Evolutionary conservation across 2,113 vertebrate genomes (phyloP), one percentile per base, ranked within the genome.

Genomic region (Limanda limanda): DNA sequence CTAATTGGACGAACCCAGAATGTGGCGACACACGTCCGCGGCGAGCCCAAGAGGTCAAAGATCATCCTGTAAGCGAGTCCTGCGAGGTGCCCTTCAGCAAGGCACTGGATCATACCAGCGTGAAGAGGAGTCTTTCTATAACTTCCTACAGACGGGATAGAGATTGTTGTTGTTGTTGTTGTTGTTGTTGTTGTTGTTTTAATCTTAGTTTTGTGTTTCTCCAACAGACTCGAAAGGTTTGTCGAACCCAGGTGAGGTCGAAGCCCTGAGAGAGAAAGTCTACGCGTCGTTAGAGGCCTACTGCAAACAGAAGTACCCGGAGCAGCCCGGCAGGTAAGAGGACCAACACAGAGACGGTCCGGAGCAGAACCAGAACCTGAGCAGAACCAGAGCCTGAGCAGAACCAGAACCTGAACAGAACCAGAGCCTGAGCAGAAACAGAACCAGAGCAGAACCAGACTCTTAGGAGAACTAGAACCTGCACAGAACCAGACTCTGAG

Each of bases 301-400:
- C 89, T 99, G 98, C 94, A 99, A 99, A 92, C 98, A 99, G 86
- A 99, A 99, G 91, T 99, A 99, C 92, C 98, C 98, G 0, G 98
- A 99, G 84, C 98, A 99, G 95, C 98, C 98, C 0, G 98, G 98
- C 61, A 97, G 98, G 98, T 99, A 82, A 7, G 58, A 54, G 37
- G 18, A n/a, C 51, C 0, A 5, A 20, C 48, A 20, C 48, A 2
- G 14, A 15, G 14, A 18, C 14, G 42, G 1, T 11, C n/a, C n/a
- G n/a, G n/a, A n/a, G n/a, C n/a, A n/a, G 1, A 25, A 25, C 2
- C 25, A 2, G 25, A 25, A 1, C 25, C 25, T 25, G 25, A 25
- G 3, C 25, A 25, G 3, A 25, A 1, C 25, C 3, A 25, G 25
- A 25, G 3, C 25, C 25, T 25, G 1, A 25, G 1, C 25, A 25